These are phyloP conservation scores for Osmoderma eremita DNA, from an alignment of 2,888 invertebrate genomes.

Conservation along the genomic window DNA sequence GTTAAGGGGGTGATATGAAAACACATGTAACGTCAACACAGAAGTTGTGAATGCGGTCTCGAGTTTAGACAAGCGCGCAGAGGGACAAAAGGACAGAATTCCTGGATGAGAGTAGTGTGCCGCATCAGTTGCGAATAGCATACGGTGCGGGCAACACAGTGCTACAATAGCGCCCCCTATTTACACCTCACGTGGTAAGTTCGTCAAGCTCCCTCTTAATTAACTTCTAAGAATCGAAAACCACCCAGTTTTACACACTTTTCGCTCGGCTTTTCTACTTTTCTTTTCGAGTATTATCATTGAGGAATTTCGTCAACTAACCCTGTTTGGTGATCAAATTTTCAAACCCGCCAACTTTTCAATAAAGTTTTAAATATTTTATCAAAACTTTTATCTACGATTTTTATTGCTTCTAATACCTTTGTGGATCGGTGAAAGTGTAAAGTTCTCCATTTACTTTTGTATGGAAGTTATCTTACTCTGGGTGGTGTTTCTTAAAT, in stretches of 20 bases:
- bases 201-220: constrained; percentile 10
- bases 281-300: too few relatives aligned
- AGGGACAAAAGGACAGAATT: constrained; percentile 38
- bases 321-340: too few relatives aligned
- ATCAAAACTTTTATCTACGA: too few relatives aligned
- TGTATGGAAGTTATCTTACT: too few relatives aligned
- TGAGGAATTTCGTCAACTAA: neutral
- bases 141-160: constrained; percentile 27
- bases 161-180: constrained; percentile 10
- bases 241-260: neutral
- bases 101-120: constrained; percentile 25
- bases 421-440: too few relatives aligned
- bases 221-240: constrained; percentile 20
- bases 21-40: constrained; percentile 32
- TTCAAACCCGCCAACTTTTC: too few relatives aligned
- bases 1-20: constrained; percentile 35
- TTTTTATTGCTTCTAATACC: too few relatives aligned
- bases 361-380: too few relatives aligned
- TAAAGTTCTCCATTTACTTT: too few relatives aligned
- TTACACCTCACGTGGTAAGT: constrained; percentile 32
- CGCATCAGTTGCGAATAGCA: constrained; percentile 28
- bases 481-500: too few relatives aligned
- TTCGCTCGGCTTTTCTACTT: neutral
- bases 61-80: constrained; percentile 39
- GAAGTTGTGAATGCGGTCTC: constrained; percentile 35